phyloP scores from a whole-genome alignment of 1,140 invertebrate genomes.

The Eurosta solidaginis region DNA sequence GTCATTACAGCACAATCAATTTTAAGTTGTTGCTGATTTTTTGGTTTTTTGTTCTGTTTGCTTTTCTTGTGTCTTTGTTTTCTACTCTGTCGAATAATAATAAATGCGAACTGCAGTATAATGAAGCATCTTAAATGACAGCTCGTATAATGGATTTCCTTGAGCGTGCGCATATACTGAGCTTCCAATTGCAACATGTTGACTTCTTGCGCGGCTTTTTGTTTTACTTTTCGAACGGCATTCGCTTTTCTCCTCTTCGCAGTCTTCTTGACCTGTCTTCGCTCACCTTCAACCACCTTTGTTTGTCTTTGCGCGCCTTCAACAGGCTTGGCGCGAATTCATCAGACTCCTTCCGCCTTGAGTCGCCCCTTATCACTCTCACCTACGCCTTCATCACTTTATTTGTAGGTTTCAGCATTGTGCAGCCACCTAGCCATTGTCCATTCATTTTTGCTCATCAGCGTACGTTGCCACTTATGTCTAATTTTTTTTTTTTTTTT shows the following conservation, averaged over 20 bases:
- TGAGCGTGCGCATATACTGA: too few species aligned
- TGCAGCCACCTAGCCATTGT: not conserved
- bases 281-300: not conserved
- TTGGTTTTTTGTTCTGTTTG: not conserved
- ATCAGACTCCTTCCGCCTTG: too few species aligned
- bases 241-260: not conserved
- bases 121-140: conserved; percentile 30
- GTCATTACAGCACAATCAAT: not conserved
- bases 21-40: not conserved
- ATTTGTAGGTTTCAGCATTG: too few species aligned
- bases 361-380: too few species aligned
- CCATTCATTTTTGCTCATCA: not conserved
- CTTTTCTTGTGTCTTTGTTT: not conserved
- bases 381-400: too few species aligned
- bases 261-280: not conserved
- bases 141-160: conserved; percentile 21
- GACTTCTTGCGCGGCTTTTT: too few species aligned
- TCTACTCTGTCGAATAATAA: conserved; percentile 24
- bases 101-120: conserved; percentile 25
- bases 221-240: not conserved
- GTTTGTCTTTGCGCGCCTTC: not conserved
- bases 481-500: too few species aligned
- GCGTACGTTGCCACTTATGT: not conserved
- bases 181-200: too few species aligned
- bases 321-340: too few species aligned